Evolutionary conservation across 2,888 invertebrate species (phyloP), one percentile per base, ranked within the genome.

Genomic region (Salticus scenicus): DNA sequence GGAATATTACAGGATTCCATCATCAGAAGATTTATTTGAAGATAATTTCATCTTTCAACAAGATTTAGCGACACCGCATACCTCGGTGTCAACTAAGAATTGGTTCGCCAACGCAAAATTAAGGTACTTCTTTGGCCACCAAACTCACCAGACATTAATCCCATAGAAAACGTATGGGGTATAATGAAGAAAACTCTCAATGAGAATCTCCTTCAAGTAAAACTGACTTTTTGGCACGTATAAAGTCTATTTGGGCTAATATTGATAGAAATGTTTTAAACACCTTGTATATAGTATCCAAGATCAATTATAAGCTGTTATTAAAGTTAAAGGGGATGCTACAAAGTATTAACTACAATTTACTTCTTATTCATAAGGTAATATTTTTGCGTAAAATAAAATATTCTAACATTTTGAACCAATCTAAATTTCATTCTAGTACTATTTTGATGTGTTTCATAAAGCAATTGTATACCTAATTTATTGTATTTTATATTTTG

Each of bases 1-100:
- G 57, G 57, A 57, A 57, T 57, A 57, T 57, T 57, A 57, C 57
- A 57, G 17, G 57, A 57, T 57, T 57, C 57, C 57, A 20, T 57
- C 57, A 20, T 57, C 57, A 57, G 24, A 20, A 57, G 57, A 57
- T 57, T 57, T 20, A 20, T 57, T 20, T 20, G 24, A 20, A 57
- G 57, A 57, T 57, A 20, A 24, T 8, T 57, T 57, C 24, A 27
- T 37, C 37, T 37, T 37, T 24, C 20, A 27, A 57, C 27, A 27
- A 20, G 20, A 57, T 57, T 57, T 57, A 57, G 57, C 8, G 20
- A 20, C 57, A 57, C 20, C 1, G 8, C 57, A 57, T 57, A 57
- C 20, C 8, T 57, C 57, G 7, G 57, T 57, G 57, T 57, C 57
- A 57, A 57, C 8, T 37, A 37, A 7, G 57, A 57, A 57, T 57